phyloP scores from a whole-genome alignment of 2,113 vertebrate species.

The Martes martes region DNA sequence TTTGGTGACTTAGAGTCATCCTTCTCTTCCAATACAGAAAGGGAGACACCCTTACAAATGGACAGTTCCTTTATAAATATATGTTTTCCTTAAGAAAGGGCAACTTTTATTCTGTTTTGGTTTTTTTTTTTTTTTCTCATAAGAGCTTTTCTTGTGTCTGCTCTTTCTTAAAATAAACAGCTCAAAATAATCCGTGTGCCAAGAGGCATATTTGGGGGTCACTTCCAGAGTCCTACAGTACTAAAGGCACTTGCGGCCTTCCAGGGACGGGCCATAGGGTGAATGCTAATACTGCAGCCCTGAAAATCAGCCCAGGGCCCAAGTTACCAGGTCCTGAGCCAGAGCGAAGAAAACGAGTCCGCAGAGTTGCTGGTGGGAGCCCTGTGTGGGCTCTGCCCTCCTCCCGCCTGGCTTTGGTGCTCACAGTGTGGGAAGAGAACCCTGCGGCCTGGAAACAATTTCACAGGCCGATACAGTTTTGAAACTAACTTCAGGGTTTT shows the following conservation, averaged over 20 bases:
- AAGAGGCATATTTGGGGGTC: background rate
- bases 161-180: background rate
- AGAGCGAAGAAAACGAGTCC: background rate
- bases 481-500: background rate
- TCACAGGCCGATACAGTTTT: background rate
- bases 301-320: background rate
- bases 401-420: background rate
- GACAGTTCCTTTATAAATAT: background rate
- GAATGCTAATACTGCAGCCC: background rate
- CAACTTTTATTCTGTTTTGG: background rate
- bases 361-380: background rate
- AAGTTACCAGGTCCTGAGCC: background rate
- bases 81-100: background rate
- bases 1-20: background rate
- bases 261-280: background rate
- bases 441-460: slow-evolving; percentile 33
- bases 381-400: background rate
- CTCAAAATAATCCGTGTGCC: background rate
- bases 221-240: background rate
- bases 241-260: background rate
- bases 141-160: background rate
- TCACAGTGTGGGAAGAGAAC: background rate
- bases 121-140: no score
- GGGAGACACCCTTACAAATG: background rate
- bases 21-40: background rate